Evolutionary conservation across 1,140 invertebrate genomes (phyloP), one percentile per base, ranked within the genome.

Genomic region (Tetramorium simillimum): DNA sequence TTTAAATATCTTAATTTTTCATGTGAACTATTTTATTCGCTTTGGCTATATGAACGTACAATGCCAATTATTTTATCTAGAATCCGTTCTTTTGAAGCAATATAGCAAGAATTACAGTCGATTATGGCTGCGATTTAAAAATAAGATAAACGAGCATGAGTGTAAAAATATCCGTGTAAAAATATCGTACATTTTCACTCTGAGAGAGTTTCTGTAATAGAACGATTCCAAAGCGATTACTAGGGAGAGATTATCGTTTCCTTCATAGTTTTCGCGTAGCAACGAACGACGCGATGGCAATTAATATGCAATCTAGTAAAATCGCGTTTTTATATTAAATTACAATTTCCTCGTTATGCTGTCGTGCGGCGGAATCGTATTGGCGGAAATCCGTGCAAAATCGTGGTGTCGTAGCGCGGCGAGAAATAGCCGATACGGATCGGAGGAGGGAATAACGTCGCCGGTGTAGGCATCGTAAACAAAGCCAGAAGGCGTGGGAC

Each of bases 401-500:
- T 62, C 37, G 60, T 37, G 18, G 14, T 80, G 28, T 73, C 40
- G 69, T 75, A 28, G 40, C 40, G 53, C 10, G 37, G 86, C 90
- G 70, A 72, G 90, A 92, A 93, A 93, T 92, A 77, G 73, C 81
- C 85, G 93, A 93, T 93, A 93, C 85, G 80, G 72, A 82, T 90
- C 89, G 62, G 89, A 90, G 40, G 80, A 82, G 81, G 88, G 87
- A 91, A 89, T 91, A 91, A 92, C 85, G 91, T 91, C 85, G 88
- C 80, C 70, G 49, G 40, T 16, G 28, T 85, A 78, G 84, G 86
- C 40, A 73, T 89, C 89, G 92, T 94, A 93, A 93, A 93, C 91
- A 92, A 93, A 93, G 92, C 76, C 88, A 81, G 72, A 73, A 87
- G 51, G 92, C 92, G 93, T 93, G 92, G 93, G 93, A 92, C 63